Conservation (phyloP, 1,140 invertebrate genomes). For the Pogonomyrmex barbatus region DNA sequence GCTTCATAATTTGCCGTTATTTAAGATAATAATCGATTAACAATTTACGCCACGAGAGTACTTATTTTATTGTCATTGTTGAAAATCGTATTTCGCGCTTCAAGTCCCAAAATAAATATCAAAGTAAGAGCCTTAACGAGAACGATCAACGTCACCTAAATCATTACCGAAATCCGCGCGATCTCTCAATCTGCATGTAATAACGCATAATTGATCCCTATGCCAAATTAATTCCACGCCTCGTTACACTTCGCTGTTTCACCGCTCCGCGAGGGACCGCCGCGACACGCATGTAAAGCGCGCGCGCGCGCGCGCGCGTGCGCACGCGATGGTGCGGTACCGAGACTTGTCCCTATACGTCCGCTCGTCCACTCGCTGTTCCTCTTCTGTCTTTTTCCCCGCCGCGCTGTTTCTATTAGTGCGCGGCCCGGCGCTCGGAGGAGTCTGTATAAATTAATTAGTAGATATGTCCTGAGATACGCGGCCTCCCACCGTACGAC, state of each 20-base stretch:
- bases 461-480: conserved; percentile 76
- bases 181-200: conserved; percentile 2
- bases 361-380: background rate
- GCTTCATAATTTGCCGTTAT: background rate
- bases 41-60: background rate
- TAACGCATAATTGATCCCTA: background rate
- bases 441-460: conserved; percentile 79
- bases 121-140: background rate
- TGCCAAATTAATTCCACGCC: conserved; percentile 45
- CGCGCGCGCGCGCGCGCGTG: background rate
- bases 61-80: background rate
- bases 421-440: conserved; percentile 68
- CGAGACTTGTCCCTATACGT: conserved; percentile 13
- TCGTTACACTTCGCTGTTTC: conserved; percentile 30
- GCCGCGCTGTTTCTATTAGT: conserved; percentile 72
- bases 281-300: background rate
- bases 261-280: background rate
- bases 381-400: conserved; percentile 29
- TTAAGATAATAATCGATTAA: background rate
- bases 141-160: background rate
- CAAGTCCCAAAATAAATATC: background rate
- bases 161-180: conserved; percentile 26
- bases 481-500: conserved; percentile 76
- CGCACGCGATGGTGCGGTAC: conserved; percentile 19
- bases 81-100: background rate